phyloP scores from a whole-genome alignment of 2,113 vertebrate genomes.

The Globicephala melas region DNA sequence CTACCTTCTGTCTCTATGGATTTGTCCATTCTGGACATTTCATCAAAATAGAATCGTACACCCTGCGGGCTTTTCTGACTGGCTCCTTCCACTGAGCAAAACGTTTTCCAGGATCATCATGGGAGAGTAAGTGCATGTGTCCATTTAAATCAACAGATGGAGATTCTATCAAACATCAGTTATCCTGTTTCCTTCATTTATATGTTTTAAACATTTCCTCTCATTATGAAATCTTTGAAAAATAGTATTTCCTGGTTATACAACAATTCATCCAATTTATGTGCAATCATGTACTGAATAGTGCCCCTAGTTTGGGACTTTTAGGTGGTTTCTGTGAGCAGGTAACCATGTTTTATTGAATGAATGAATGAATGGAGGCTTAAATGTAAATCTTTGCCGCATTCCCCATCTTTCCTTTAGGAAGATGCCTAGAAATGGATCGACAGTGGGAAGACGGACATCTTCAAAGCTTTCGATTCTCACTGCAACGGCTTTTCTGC shows the following conservation, averaged over 20 bases:
- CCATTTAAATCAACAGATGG: not conserved
- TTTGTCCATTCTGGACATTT: not conserved
- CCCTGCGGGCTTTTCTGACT: not conserved
- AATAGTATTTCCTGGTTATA: not conserved
- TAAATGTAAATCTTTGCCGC: not conserved
- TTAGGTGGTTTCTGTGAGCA: not conserved
- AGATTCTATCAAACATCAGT: not conserved
- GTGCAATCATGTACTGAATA: not conserved
- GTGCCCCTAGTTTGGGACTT: not conserved
- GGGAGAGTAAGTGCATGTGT: not conserved
- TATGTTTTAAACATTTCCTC: not conserved
- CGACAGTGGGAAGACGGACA: not conserved
- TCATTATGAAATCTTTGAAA: conserved; percentile 13
- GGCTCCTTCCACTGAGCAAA: not conserved
- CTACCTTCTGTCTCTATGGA: not conserved
- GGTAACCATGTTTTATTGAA: not conserved
- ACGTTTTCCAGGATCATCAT: not conserved
- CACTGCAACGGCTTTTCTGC: not conserved
- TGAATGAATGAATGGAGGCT: not conserved
- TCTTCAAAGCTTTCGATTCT: not conserved
- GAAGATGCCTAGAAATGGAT: not conserved
- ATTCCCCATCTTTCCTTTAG: not conserved
- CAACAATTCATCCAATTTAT: not conserved
- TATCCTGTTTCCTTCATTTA: not conserved
- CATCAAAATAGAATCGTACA: not conserved